phyloP scores from a whole-genome alignment of 2,797 vertebrate species.

The Acipenser transmontanus region DNA sequence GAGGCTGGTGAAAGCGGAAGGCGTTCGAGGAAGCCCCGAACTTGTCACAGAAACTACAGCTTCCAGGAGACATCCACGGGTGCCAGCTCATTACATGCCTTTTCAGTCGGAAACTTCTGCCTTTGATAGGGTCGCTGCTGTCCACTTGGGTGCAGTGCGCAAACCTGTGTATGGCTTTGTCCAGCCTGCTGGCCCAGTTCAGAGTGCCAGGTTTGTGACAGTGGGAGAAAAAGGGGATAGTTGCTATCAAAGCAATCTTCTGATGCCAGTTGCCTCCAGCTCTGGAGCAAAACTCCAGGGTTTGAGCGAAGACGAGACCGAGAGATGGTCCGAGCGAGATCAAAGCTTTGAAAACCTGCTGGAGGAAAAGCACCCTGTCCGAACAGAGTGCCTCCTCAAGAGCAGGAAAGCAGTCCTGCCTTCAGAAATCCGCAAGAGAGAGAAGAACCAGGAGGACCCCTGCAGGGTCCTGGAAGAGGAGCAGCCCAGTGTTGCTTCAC shows the following conservation, averaged over 20 bases:
- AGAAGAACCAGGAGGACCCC: conserved; percentile 55
- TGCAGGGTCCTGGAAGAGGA: conserved; percentile 48
- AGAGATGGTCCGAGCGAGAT: conserved; percentile 36
- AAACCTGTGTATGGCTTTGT: conserved; percentile 48
- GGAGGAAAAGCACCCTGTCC: conserved; percentile 36
- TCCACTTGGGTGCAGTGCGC: conserved; percentile 33
- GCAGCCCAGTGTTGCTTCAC: conserved; percentile 12
- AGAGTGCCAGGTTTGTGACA: conserved; percentile 46
- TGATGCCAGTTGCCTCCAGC: conserved; percentile 41
- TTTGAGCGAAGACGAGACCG: conserved; percentile 39
- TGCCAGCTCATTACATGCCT: conserved; percentile 46
- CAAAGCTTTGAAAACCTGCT: conserved; percentile 45
- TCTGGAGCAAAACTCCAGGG: conserved; percentile 32
- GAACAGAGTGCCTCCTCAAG: conserved; percentile 53
- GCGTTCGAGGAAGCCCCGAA: conserved; percentile 68
- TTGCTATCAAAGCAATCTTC: conserved; percentile 49
- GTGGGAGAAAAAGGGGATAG: conserved; percentile 37
- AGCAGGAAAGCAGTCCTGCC: conserved; percentile 64
- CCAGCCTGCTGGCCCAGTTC: conserved; percentile 46
- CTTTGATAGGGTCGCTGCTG: conserved; percentile 59
- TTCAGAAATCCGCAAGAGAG: conserved; percentile 60
- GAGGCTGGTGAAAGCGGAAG: conserved; percentile 79
- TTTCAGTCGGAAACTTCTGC: conserved; percentile 65
- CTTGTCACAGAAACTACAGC: conserved; percentile 61
- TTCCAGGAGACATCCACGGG: conserved; percentile 54